Base-by-base conservation (phyloP, 2,888 invertebrate species). In the Epistrophella euchroma region DNA sequence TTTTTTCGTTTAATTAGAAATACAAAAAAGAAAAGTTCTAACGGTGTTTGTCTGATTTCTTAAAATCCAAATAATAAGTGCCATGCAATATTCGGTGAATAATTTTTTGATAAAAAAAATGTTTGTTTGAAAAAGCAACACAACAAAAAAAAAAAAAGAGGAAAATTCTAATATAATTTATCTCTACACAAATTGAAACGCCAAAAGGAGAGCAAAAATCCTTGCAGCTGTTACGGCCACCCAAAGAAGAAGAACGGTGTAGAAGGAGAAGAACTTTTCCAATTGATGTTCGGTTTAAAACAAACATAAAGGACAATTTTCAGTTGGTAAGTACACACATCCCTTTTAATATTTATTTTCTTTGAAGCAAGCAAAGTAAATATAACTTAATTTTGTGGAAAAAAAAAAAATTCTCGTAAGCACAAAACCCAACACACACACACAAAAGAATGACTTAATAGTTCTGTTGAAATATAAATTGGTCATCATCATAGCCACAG, bases 231-330 rank as follows among this genome's bases (percentile, higher is more conserved):
- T 64, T 72, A 55, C 73, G 50, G 60, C 40, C 66, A 73, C 45
- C 19, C 25, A 15, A n/a, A 25, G 15, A 19, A 58, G 37, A 19
- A 19, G 56, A 56, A 6, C 6, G 6, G 25, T 25, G 19, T n/a
- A 47, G 4, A 66, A 6, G 66, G 47, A 66, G 47, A 64, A 82
- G 70, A 58, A 78, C 40, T 71, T 74, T 60, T 78, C 60, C 78
- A 82, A 82, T 86, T 78, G 78, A 82, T 78, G 86, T 71, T 78
- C 70, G 70, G 56, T 43, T 77, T 71, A 73, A 74, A 71, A 70
- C 71, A 74, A 86, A 78, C 82, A 70, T 82, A 86, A 82, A 86
- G 82, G 82, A 86, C 73, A 86, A 17, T 55, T 78, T 86, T 86
- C 32, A 86, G 86, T 86, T 45, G 72, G 86, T 82, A 82, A 86